phyloP scores from a whole-genome alignment of 1,140 invertebrate species.

The Drosophila equinoxialis region DNA sequence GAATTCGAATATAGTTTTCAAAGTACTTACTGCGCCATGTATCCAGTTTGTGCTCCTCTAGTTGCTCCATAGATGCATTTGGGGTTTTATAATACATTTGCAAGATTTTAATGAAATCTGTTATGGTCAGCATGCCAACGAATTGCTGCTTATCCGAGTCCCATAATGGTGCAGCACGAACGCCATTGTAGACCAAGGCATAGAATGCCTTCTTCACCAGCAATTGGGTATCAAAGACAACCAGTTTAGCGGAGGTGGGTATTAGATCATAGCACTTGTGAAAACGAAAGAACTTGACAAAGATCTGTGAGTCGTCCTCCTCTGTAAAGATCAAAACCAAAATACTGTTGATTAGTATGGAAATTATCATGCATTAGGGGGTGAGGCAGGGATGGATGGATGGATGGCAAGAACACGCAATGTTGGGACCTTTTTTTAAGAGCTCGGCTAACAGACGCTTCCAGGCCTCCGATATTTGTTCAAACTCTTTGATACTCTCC shows the following conservation, averaged over 20 bases:
- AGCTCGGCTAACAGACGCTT: constrained; percentile 88
- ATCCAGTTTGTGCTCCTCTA: constrained; percentile 98
- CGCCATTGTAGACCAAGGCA: constrained; percentile 99
- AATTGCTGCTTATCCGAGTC: constrained; percentile 95
- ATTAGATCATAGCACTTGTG: constrained; percentile 99
- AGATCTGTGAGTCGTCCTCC: constrained; percentile 97
- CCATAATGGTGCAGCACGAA: constrained; percentile 98
- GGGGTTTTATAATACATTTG: constrained; percentile 98
- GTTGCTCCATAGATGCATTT: constrained; percentile 95
- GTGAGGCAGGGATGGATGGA: no score
- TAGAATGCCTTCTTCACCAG: constrained; percentile 99
- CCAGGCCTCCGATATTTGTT: constrained; percentile 88
- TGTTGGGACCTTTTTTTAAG: constrained; percentile 87
- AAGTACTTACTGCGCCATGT: constrained; percentile 93
- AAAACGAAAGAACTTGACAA: constrained; percentile 99
- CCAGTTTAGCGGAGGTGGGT: constrained; percentile 98
- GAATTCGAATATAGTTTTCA: not conserved
- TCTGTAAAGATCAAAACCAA: constrained; percentile 88
- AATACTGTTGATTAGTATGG: not conserved
- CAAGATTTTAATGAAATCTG: constrained; percentile 99
- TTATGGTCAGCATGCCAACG: constrained; percentile 99
- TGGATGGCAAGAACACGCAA: not conserved
- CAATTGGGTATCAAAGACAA: constrained; percentile 99
- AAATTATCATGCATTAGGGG: not conserved
- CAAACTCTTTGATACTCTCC: constrained; percentile 94